Percentiles rank a stretch among this genome's conserved stretches.
Conservation (phyloP, 2,113 vertebrate genomes). For the Bostrychus sinensis region DNA sequence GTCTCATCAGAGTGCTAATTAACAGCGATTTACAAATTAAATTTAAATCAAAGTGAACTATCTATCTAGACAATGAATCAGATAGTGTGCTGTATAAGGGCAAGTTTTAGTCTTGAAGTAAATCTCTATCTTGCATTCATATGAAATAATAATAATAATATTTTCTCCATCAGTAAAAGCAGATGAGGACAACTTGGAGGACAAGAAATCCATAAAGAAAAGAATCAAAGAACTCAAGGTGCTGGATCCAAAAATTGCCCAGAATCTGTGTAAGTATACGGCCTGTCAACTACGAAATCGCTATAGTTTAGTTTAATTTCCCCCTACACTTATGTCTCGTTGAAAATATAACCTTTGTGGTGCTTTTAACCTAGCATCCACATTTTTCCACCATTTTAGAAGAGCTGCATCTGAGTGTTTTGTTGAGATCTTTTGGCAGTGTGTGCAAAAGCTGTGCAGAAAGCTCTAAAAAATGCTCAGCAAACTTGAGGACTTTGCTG, state of each 20-base stretch:
- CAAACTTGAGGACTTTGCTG: slow-evolving; percentile 7
- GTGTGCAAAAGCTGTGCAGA: slow-evolving; percentile 1
- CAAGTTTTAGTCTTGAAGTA: no score
- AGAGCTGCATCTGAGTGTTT: background rate
- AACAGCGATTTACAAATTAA: background rate
- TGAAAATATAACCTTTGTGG: background rate
- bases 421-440: background rate
- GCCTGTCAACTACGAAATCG: slow-evolving; percentile 4
- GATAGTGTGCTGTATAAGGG: no score
- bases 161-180: slow-evolving; percentile 82
- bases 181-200: slow-evolving; percentile 87
- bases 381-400: background rate
- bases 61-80: background rate
- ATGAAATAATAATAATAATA: slow-evolving; percentile 28
- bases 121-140: no score
- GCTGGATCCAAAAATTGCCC: slow-evolving; percentile 93
- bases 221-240: slow-evolving; percentile 96
- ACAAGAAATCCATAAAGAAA: slow-evolving; percentile 91
- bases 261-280: slow-evolving; percentile 93
- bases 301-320: background rate
- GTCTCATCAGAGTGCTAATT: background rate
- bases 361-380: background rate
- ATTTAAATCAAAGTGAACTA: background rate
- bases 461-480: background rate
- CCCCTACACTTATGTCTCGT: background rate